phyloP scores from a whole-genome alignment of 1,140 invertebrate genomes.

The Halictus rubicundus region DNA sequence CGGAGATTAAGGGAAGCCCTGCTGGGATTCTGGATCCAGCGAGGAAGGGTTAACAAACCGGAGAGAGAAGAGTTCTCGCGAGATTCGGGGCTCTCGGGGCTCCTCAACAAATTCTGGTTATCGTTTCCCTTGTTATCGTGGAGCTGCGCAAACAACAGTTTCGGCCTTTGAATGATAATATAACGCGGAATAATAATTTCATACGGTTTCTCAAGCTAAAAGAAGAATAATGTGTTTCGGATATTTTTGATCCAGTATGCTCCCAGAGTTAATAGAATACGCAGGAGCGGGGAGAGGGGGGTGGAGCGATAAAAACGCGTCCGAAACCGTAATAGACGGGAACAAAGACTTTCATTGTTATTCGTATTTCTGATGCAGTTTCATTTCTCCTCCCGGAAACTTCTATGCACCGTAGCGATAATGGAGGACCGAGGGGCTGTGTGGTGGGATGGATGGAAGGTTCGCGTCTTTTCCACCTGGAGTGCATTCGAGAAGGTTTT shows the following conservation, averaged over 20 bases:
- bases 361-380: constrained; percentile 4
- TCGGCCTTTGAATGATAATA: neutral
- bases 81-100: constrained; percentile 13
- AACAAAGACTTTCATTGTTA: constrained; percentile 2
- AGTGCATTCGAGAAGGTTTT: constrained; percentile 45
- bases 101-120: constrained; percentile 46
- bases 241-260: too few relatives aligned
- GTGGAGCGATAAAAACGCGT: neutral
- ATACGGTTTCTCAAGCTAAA: too few relatives aligned
- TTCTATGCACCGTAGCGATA: constrained; percentile 3
- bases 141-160: neutral
- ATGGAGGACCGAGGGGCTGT: neutral
- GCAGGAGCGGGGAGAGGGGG: too few relatives aligned
- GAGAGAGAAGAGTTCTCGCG: constrained; percentile 11
- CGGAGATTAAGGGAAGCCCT: constrained; percentile 36
- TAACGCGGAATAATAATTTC: too few relatives aligned
- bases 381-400: constrained; percentile 16
- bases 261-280: neutral
- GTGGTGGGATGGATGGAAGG: neutral
- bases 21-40: constrained; percentile 13
- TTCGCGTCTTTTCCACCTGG: constrained; percentile 35
- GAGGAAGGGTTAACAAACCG: constrained; percentile 34
- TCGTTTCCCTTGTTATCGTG: constrained; percentile 10
- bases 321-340: neutral
- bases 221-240: too few relatives aligned